Percentiles rank a stretch among this genome's conserved stretches.
phyloP scores from a whole-genome alignment of 2,888 invertebrate species.

The Masnerella sp. region DNA sequence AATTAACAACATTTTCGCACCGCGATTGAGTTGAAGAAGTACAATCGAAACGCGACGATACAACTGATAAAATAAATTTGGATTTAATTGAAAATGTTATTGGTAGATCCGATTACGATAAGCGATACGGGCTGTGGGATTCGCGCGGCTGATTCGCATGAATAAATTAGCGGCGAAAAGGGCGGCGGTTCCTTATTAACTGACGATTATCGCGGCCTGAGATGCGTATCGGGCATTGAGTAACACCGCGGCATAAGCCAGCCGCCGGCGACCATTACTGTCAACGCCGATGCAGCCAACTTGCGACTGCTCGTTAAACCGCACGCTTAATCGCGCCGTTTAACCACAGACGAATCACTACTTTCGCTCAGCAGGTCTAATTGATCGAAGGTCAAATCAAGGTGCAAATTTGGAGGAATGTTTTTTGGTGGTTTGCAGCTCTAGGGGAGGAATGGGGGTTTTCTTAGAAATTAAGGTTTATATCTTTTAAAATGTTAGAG shows the following conservation, averaged over 20 bases:
- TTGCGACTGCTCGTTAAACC: slow-evolving; percentile 61
- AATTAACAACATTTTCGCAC: not conserved
- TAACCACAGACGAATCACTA: slow-evolving; percentile 59
- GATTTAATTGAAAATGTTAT: slow-evolving; percentile 46
- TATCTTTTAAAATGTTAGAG: no score
- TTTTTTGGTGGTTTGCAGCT: no score
- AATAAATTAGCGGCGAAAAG: slow-evolving; percentile 45
- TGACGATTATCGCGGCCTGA: slow-evolving; percentile 43
- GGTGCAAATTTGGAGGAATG: no score
- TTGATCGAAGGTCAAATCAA: slow-evolving; percentile 31
- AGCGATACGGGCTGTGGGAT: slow-evolving; percentile 1
- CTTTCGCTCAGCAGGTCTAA: slow-evolving; percentile 34
- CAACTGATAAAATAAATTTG: slow-evolving; percentile 30
- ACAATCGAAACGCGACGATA: not conserved
- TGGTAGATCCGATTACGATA: slow-evolving; percentile 40
- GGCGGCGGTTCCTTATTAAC: slow-evolving; percentile 52
- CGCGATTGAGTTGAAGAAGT: not conserved
- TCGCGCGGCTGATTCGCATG: slow-evolving; percentile 18
- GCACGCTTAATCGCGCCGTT: slow-evolving; percentile 61
- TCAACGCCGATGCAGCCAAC: slow-evolving; percentile 55
- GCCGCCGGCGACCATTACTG: slow-evolving; percentile 56
- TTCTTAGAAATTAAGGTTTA: no score
- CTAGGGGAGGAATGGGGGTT: no score
- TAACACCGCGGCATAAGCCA: slow-evolving; percentile 46
- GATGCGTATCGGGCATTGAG: slow-evolving; percentile 58